Conservation (phyloP, 2,113 vertebrate genomes). For the Sinosuthora webbiana region DNA sequence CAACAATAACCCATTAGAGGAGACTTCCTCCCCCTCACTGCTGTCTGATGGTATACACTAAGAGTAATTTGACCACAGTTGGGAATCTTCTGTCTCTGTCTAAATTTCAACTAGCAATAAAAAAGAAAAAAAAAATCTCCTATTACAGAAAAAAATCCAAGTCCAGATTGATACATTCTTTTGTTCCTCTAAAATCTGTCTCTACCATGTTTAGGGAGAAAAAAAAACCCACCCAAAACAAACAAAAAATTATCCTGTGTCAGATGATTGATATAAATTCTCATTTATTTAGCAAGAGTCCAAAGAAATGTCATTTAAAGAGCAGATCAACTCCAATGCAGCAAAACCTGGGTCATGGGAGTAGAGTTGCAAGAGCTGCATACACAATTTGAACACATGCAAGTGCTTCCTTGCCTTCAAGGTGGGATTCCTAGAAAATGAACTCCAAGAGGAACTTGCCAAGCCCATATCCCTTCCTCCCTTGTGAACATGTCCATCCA, state of each 20-base stretch:
- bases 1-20: not conserved
- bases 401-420: not conserved
- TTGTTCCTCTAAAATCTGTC: not conserved
- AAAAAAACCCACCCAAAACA: not conserved
- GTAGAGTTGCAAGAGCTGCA: not conserved
- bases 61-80: not conserved
- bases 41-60: not conserved
- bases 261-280: not conserved
- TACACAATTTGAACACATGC: not conserved
- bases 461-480: not conserved
- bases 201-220: not conserved
- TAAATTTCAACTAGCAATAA: not conserved
- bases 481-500: not conserved
- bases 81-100: not conserved
- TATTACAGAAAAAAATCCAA: not conserved
- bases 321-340: not conserved
- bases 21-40: not conserved
- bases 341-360: constrained; percentile 11
- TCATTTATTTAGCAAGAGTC: not conserved
- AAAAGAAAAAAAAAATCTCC: not conserved
- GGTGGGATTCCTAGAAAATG: not conserved
- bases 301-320: constrained; percentile 31
- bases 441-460: not conserved
- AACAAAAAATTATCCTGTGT: not conserved
- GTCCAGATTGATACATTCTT: not conserved